A percentile compares a stretch with the other conserved stretches of the same genome.
These are phyloP conservation scores for Sapajus apella DNA, from an alignment of 2,113 vertebrate species.

Conservation along the genomic window DNA sequence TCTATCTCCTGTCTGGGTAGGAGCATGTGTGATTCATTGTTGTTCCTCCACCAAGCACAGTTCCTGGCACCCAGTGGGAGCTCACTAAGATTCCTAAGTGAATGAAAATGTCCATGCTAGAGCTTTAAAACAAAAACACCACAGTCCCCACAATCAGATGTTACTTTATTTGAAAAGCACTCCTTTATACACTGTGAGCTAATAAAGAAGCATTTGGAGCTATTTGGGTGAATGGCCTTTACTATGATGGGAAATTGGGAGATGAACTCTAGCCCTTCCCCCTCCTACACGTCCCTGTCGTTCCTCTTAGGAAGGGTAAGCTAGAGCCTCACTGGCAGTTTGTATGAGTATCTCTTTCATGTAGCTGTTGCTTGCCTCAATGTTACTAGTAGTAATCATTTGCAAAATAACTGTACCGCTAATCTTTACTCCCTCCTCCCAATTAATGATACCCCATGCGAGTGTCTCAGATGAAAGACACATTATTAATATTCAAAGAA, in stretches of 20 bases:
- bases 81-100: neutral
- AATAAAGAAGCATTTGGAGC: neutral
- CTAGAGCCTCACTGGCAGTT: neutral
- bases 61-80: neutral
- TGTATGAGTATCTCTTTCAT: neutral
- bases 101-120: neutral
- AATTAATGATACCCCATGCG: conserved; percentile 79
- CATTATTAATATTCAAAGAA: conserved; percentile 83
- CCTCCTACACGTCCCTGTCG: neutral
- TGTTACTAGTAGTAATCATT: conserved; percentile 53
- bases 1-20: neutral
- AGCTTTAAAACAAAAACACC: neutral
- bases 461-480: conserved; percentile 78
- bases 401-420: conserved; percentile 69
- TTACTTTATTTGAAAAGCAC: conserved; percentile 35
- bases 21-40: neutral
- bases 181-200: conserved; percentile 10
- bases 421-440: conserved; percentile 70
- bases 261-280: neutral
- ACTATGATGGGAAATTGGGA: conserved; percentile 41
- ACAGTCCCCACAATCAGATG: neutral
- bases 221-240: conserved; percentile 51
- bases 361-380: conserved; percentile 36
- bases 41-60: neutral
- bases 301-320: neutral